Percentiles rank a stretch among this genome's conserved stretches.
Conservation (phyloP, 2,888 invertebrate species). For the Tipula vernalis region DNA sequence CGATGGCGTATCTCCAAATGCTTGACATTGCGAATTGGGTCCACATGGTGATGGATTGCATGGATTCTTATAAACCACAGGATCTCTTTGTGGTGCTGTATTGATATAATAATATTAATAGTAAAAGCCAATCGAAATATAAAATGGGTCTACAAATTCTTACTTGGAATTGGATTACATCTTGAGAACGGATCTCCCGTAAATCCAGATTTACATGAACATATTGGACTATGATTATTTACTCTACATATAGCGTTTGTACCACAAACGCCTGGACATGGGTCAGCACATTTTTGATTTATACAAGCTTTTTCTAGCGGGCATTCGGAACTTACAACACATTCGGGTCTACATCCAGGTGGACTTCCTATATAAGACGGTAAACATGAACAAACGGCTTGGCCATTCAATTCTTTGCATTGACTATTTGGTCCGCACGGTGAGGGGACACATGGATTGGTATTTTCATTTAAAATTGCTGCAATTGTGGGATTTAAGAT, state of each 20-base stretch:
- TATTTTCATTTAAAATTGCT: conserved; percentile 26
- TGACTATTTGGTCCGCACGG: conserved; percentile 75
- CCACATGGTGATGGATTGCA: conserved; percentile 57
- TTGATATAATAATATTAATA: not conserved
- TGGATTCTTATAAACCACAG: conserved; percentile 36
- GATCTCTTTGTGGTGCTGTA: conserved; percentile 23
- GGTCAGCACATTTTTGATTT: conserved; percentile 55
- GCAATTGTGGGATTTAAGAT: not conserved
- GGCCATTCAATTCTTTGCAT: conserved; percentile 57
- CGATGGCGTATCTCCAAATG: conserved; percentile 44
- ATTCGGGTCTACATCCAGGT: conserved; percentile 60
- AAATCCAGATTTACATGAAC: conserved; percentile 52
- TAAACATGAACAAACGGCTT: conserved; percentile 59
- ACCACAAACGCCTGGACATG: conserved; percentile 62
- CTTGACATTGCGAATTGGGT: conserved; percentile 51
- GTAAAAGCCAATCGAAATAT: not conserved
- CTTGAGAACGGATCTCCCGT: conserved; percentile 43
- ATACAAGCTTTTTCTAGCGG: conserved; percentile 51
- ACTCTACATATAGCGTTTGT: conserved; percentile 58
- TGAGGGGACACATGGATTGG: conserved; percentile 59
- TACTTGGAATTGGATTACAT: conserved; percentile 37
- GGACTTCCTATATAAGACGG: conserved; percentile 50
- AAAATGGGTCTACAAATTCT: conserved; percentile 18
- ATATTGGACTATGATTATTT: conserved; percentile 60
- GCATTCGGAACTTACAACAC: conserved; percentile 60